Base-by-base conservation (phyloP, 1,140 invertebrate species). In the Brachionus paranguensis region DNA sequence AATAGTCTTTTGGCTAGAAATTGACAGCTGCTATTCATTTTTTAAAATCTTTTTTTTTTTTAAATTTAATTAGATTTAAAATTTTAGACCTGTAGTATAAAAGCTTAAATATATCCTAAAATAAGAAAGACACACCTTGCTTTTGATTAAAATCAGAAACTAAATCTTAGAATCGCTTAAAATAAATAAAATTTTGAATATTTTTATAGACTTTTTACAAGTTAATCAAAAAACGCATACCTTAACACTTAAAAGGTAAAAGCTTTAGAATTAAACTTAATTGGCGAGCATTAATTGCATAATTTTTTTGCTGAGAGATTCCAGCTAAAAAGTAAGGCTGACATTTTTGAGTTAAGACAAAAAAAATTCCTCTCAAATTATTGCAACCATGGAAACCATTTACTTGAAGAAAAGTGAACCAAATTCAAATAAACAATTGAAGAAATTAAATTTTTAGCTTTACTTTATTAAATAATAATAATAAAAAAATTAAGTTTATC, bases 91-190 rank as follows among this genome's bases (percentile, higher is more conserved):
- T 65, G 60, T 12, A 41, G 33, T n/a, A 33, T 7, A 68, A 68
- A 43, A 72, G 41, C 37, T 41, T 20, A 41, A 41, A 72, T 43
- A 72, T 72, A 47, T 6, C n/a, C 7, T 14, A 41, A n/a, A 41
- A 41, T 8, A 43, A 72, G n/a, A n/a, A 72, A 43, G 37, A 17
- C 68, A 72, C 68, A 72, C 68, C 68, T 72, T 41, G 29, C 20
- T 68, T 41, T 68, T 33, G 33, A 33, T 68, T 68, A 68, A 68
- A 68, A 68, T 68, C 27, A 68, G 27, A 68, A 68, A 68, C 65
- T 60, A 60, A 60, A 60, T 60, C 53, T 60, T 20, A 60, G 53
- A 60, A 60, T 60, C 53, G 53, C 53, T 60, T 60, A 60, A 60
- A 60, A 60, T 24, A 60, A 60, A 60, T 60, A 60, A 60, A 68